Percentiles rank a stretch among this genome's conserved stretches.
Conservation (phyloP, 2,797 vertebrate species). For the Poeciliopsis infans region DNA sequence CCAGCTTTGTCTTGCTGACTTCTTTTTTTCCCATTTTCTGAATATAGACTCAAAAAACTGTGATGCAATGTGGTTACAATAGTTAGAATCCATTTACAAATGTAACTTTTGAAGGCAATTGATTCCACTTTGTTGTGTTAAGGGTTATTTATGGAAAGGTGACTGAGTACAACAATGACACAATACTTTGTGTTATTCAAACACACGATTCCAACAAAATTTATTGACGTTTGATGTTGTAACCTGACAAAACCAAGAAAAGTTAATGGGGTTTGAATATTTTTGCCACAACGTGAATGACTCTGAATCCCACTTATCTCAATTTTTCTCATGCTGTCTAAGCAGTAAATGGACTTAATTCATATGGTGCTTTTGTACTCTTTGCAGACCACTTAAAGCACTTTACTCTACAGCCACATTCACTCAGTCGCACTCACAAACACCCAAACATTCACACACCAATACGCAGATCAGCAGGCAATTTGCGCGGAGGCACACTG, state of each 20-base stretch:
- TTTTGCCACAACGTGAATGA: neutral
- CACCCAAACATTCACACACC: neutral
- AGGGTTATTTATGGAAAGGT: neutral
- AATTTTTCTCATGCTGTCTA: neutral
- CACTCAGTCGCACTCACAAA: neutral
- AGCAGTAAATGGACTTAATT: neutral
- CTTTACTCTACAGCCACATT: neutral
- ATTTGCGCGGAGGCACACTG: neutral
- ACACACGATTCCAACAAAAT: neutral
- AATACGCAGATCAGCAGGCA: neutral
- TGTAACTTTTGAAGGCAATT: neutral
- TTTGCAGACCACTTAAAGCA: neutral
- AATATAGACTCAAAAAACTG: neutral
- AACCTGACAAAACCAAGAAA: neutral
- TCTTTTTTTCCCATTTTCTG: too few relatives aligned
- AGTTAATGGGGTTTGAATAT: neutral
- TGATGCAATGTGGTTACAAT: neutral
- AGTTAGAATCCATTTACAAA: neutral
- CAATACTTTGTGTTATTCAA: neutral
- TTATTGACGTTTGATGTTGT: neutral
- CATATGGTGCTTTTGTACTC: neutral
- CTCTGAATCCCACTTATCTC: neutral
- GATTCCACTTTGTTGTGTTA: neutral
- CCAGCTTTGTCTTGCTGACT: neutral
- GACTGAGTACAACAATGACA: neutral